Evolutionary conservation across 92 coral and sea anemone genomes (phyloP), one percentile per base, ranked within the genome.

Genomic region (Blastomussa wellsi): DNA sequence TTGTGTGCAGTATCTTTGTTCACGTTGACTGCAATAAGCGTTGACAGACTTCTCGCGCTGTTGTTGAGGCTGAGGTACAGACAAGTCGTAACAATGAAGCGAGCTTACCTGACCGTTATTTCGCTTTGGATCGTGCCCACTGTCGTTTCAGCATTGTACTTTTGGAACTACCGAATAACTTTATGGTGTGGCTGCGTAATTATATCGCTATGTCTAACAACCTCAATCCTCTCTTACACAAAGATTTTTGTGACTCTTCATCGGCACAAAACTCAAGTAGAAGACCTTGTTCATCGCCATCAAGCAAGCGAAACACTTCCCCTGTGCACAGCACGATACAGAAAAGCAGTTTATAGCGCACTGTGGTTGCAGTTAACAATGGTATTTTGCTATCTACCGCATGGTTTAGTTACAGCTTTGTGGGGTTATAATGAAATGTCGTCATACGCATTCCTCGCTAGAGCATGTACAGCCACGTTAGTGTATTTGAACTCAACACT

Each of bases 1-100:
- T 20, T 55, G 64, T 55, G 64, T 55, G n/a, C 67, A 60, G 67
- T 26, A 15, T 60, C 67, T 10, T 60, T 60, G 32, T 60, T 60
- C 5, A 60, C 67, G 9, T 3, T 26, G 67, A n/a, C 82, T 41
- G 49, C 52, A 37, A 59, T 79, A 41, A 62, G 72, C 55, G 82
- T 79, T 20, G 82, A 79, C 82, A 37, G 82, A 59, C 52, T 68
- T 14, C 76, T 81, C 24, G 85, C 85, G 7, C 65, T 84, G 39
- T 33, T 20, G 8, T 24, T 84, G 37, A 29, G 59, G 24, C 59
- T 60, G 7, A 59, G 74, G 5, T 76, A 84, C 82, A n/a, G 66
- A 72, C 74, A 84, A 33, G 35, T 26, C 42, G 76, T 76, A 33
- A 81, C 77, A 26, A 39, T 79, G 22, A 79, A 41, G 53, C 83